A percentile compares a stretch with the other conserved stretches of the same genome.
Conservation (phyloP, 2,113 vertebrate genomes). For the Laticauda laticaudata region DNA sequence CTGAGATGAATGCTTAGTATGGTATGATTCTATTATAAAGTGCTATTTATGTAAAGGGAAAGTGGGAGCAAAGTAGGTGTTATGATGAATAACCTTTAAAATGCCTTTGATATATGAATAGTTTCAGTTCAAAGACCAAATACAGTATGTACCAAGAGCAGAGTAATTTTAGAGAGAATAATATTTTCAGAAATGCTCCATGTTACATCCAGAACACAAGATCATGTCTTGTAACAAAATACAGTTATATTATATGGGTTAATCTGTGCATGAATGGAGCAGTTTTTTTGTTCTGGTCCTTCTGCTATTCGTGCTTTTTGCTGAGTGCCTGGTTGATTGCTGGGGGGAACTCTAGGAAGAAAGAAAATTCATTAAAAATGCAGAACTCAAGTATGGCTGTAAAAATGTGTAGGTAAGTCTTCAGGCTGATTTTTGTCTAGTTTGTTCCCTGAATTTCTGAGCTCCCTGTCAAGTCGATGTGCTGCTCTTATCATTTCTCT, state of each 20-base stretch:
- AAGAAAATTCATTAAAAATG: neutral
- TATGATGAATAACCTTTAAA: neutral
- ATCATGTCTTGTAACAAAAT: neutral
- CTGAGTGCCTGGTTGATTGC: neutral
- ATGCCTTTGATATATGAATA: neutral
- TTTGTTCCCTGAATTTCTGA: neutral
- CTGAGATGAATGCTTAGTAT: neutral
- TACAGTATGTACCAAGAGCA: neutral
- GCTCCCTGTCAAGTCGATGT: neutral
- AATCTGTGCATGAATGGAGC: neutral
- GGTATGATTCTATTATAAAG: neutral
- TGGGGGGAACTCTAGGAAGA: neutral
- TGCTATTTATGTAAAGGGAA: neutral
- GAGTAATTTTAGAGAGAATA: neutral
- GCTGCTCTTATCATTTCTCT: neutral
- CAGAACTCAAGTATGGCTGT: neutral
- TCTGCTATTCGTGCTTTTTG: neutral
- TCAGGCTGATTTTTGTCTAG: neutral
- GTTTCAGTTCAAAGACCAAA: neutral
- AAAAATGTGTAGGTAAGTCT: rapidly evolving
- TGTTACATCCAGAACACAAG: rapidly evolving
- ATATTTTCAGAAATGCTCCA: rapidly evolving
- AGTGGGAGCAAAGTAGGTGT: neutral
- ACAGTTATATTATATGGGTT: neutral
- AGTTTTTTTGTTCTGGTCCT: neutral